Evolutionary conservation across 1,140 invertebrate species (phyloP), one percentile per base, ranked within the genome.

Genomic region (Alviniconcha marisindica): DNA sequence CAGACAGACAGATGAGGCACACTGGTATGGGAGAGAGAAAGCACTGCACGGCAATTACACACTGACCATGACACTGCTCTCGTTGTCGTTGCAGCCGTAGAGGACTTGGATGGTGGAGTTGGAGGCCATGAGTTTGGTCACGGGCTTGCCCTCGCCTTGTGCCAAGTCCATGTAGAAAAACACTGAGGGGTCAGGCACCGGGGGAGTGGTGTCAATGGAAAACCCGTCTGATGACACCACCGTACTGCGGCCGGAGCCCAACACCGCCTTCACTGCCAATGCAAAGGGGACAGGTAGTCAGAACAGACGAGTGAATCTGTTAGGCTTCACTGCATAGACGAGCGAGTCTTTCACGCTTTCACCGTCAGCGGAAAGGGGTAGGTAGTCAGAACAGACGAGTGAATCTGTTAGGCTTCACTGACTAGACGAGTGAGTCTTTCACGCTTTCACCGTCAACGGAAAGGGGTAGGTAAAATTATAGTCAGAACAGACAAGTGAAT

Each of bases 1-100:
- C 7, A 74, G 28, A 7, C 3, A 28, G 24, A 38, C 24, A 28
- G 36, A 24, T 28, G 40, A 33, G 24, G 71, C 31, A 74, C 36
- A 28, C 71, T 7, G n/a, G n/a, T 74, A 38, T 74, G 10, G 31
- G 28, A 5, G 24, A 5, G 31, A 38, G 40, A 10, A 31, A 31
- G n/a, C n/a, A n/a, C n/a, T n/a, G n/a, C n/a, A n/a, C n/a, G 0
- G 38, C 24, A n/a, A 48, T 10, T 14, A 14, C 33, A 14, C 24
- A 74, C 81, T 82, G 56, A 88, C 87, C 85, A 83, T 38, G 31
- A 88, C 82, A 21, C 77, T 63, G 77, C 85, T 88, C 63, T 88
- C 85, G n/a, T 83, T 80, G 82, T 89, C 88, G 24, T 74, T n/a
- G 83, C 88, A 89, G 60, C 76, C 48, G 84, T 84, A 89, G 56